Conservation (phyloP, 2,888 invertebrate species). For the Hipparchia semele region DNA sequence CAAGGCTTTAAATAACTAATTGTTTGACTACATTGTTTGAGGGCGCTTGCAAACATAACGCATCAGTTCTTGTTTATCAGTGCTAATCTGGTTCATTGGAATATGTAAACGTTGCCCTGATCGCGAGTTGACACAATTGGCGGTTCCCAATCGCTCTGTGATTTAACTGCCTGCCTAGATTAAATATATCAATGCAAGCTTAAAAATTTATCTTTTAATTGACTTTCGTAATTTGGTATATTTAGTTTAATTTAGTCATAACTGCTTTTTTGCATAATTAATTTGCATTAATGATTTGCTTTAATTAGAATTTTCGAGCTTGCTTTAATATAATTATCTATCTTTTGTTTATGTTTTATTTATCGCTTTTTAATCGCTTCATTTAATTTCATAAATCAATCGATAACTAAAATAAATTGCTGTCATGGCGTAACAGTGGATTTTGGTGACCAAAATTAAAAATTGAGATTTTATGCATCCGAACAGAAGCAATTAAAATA, state of each 20-base stretch:
- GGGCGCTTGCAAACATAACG: slow-evolving; percentile 37
- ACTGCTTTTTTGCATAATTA: no score
- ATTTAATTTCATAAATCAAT: background rate
- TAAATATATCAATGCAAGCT: background rate
- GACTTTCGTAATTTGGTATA: background rate
- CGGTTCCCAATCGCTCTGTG: slow-evolving; percentile 1
- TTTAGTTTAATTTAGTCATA: no score
- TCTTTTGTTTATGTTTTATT: background rate
- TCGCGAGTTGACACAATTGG: slow-evolving; percentile 8
- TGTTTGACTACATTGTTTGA: slow-evolving; percentile 33
- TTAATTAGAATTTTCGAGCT: no score
- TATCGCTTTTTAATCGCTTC: background rate
- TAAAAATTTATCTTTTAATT: background rate
- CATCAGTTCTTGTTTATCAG: slow-evolving; percentile 30
- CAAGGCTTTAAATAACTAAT: slow-evolving; percentile 6
- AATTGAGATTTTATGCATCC: no score
- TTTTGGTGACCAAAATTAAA: no score
- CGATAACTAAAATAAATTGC: background rate
- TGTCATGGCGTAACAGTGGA: no score
- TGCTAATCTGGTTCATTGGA: slow-evolving; percentile 33
- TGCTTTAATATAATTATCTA: no score
- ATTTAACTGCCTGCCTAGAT: slow-evolving; percentile 1
- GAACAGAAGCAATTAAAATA: no score
- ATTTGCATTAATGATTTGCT: no score
- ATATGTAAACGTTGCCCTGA: slow-evolving; percentile 23